Percentiles rank a stretch among this genome's conserved stretches.
Conservation (phyloP, 1,140 invertebrate species). For the Phocides pigmalion region DNA sequence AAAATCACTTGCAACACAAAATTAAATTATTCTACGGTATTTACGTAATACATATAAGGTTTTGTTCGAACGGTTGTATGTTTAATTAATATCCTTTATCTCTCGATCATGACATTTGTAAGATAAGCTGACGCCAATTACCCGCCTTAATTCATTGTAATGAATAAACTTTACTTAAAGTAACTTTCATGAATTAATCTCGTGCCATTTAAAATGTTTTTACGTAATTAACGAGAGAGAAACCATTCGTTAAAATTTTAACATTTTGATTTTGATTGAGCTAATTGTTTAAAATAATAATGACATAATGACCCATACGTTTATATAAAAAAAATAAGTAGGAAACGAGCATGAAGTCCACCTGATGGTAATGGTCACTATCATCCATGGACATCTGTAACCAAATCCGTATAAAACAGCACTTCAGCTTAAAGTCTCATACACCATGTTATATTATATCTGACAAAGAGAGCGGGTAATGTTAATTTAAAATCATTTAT, state of each 20-base stretch:
- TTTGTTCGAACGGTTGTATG: conserved; percentile 7
- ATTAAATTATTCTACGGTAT: conserved; percentile 2
- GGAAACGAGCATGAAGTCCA: no score
- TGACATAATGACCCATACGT: no score
- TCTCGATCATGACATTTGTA: conserved; percentile 30
- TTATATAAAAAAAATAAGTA: no score
- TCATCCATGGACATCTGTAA: no score
- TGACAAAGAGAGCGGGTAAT: no score
- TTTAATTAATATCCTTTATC: conserved; percentile 35
- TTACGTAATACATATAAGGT: conserved; percentile 15
- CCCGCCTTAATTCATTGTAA: conserved; percentile 28
- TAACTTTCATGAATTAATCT: conserved; percentile 26
- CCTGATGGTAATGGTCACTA: no score
- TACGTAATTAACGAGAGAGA: conserved; percentile 26
- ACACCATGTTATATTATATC: no score
- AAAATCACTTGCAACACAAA: conserved; percentile 2
- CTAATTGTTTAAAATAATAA: no score
- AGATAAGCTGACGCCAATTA: conserved; percentile 36
- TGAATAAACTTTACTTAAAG: conserved; percentile 22
- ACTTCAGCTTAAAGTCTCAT: no score
- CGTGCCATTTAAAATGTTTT: conserved; percentile 31
- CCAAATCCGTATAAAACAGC: no score
- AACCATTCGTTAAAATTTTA: conserved; percentile 27
- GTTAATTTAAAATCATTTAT: no score
- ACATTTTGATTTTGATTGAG: conserved; percentile 10